Percentiles rank a stretch among this genome's conserved stretches.
These are phyloP conservation scores for Ariolimax columbianus DNA, from an alignment of 2,888 invertebrate species.

Conservation along the genomic window DNA sequence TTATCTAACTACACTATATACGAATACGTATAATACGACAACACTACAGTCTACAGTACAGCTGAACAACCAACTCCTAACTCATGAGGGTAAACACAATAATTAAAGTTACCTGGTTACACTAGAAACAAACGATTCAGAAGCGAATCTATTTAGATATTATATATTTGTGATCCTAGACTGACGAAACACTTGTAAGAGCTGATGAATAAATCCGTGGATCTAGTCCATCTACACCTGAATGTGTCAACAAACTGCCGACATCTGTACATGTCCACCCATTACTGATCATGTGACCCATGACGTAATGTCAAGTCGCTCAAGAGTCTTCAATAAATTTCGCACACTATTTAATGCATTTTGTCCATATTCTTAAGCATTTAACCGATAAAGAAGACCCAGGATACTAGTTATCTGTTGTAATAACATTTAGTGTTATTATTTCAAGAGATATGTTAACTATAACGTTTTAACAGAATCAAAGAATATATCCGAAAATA, in stretches of 20 bases:
- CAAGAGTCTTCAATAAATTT: neutral
- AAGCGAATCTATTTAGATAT: neutral
- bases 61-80: no score
- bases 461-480: neutral
- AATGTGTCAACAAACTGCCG: conserved; percentile 46
- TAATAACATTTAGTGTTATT: neutral
- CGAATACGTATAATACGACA: no score
- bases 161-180: neutral
- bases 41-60: no score
- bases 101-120: neutral
- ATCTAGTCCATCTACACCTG: neutral
- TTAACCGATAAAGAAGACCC: neutral
- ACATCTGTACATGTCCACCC: conserved; percentile 54
- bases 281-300: conserved; percentile 59
- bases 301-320: conserved; percentile 54
- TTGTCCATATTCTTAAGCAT: neutral
- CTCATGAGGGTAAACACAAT: no score
- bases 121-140: neutral
- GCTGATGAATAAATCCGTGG: neutral
- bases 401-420: neutral
- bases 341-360: neutral
- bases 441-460: neutral
- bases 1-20: no score
- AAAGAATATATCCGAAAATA: conserved; percentile 1
- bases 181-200: neutral